phyloP scores from a whole-genome alignment of 2,888 invertebrate genomes.

The Drosophila infuscata region DNA sequence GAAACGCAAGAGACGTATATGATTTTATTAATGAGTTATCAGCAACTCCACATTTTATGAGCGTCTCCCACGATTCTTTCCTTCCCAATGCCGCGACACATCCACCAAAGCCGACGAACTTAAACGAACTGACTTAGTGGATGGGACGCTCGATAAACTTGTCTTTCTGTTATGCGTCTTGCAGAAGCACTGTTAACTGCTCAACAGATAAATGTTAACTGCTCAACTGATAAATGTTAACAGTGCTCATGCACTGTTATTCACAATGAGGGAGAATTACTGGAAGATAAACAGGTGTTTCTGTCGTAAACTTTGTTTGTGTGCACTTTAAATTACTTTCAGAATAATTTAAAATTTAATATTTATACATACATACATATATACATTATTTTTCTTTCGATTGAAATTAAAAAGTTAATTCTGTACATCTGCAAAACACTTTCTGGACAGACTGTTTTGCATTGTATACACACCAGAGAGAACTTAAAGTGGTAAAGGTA shows the following conservation, averaged over 20 bases:
- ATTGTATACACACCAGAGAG: neutral
- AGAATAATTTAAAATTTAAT: neutral
- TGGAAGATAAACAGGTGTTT: neutral
- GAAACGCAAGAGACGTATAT: conserved; percentile 39
- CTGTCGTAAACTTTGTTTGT: neutral
- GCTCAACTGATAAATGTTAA: conserved; percentile 5
- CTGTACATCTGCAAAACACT: neutral
- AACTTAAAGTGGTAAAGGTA: neutral
- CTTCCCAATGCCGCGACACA: conserved; percentile 16
- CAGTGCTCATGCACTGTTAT: conserved; percentile 7
- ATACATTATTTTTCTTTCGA: neutral
- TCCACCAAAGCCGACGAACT: conserved; percentile 27
- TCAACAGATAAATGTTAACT: conserved; percentile 23
- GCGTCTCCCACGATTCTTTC: conserved; percentile 6
- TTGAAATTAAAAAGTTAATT: neutral
- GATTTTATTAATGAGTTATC: conserved; percentile 47
- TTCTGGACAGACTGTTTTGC: neutral
- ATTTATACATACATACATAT: neutral
- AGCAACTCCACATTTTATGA: conserved; percentile 25
- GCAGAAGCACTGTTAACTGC: conserved; percentile 20
- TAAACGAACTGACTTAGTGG: conserved; percentile 40
- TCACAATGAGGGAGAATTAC: neutral
- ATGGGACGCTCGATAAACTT: conserved; percentile 21
- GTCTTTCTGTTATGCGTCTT: conserved; percentile 8
- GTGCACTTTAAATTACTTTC: too few species aligned